Percentiles rank a stretch among this genome's conserved stretches.
These are phyloP conservation scores for Chaetoderma sp. DNA, from an alignment of 2,888 invertebrate genomes.

Conservation along the genomic window DNA sequence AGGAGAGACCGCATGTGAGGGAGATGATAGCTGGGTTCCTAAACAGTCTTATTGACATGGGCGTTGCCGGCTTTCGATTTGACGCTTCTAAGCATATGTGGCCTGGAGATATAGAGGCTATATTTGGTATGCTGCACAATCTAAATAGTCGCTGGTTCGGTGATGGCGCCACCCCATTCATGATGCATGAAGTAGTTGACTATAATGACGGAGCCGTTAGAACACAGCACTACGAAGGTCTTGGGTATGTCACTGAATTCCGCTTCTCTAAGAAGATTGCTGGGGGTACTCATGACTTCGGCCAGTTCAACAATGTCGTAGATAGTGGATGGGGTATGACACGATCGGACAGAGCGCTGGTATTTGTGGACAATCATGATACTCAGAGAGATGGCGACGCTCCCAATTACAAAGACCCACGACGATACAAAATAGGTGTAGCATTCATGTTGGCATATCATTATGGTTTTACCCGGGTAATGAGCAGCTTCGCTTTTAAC, in stretches of 20 bases:
- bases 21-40: constrained; percentile 31
- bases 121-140: constrained; percentile 20
- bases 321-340: constrained; percentile 32
- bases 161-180: constrained; percentile 29
- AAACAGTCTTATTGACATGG: constrained; percentile 32
- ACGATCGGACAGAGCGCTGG: constrained; percentile 71
- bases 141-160: constrained; percentile 29
- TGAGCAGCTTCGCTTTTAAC: constrained; percentile 83
- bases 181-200: constrained; percentile 41
- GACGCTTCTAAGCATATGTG: constrained; percentile 45
- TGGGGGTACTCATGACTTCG: not conserved
- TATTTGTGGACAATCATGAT: constrained; percentile 92
- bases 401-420: constrained; percentile 1
- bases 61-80: constrained; percentile 40
- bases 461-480: constrained; percentile 77
- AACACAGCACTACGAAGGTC: constrained; percentile 35
- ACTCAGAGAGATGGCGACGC: constrained; percentile 76
- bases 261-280: constrained; percentile 68
- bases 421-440: constrained; percentile 74
- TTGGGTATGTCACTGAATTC: constrained; percentile 81
- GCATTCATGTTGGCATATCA: constrained; percentile 84
- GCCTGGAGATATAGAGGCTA: constrained; percentile 35
- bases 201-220: constrained; percentile 37
- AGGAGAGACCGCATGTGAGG: constrained; percentile 59
- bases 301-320: not conserved